Base-by-base conservation (phyloP, 2,797 vertebrate genomes). In the Gobio occitaniae region DNA sequence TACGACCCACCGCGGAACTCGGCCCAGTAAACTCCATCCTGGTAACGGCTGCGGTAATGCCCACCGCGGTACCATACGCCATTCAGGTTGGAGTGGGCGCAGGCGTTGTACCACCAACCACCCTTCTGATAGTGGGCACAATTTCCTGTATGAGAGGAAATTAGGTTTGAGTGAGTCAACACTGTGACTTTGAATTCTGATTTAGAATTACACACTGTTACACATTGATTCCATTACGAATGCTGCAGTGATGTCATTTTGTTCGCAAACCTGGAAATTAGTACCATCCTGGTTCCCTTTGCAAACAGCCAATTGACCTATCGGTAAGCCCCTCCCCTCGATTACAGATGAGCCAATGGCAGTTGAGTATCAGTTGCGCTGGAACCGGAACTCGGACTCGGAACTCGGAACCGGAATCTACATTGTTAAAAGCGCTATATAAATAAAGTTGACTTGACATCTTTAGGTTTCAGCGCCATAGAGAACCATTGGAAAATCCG, bases 71-170 rank as follows among this genome's bases (percentile, higher is more conserved):
- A 99, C 98, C 98, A 99, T 2, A 99, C 98, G 0, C 98, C 98
- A 0, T 99, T 99, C 91, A 99, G 95, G 87, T 99, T 99, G 9
- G 98, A 99, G 87, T 99, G 98, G 78, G 98, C 98, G 0, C 98
- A 99, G 0, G 98, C 97, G 0, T 99, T 99, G 88, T 99, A 99
- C 98, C 98, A 99, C 98, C 98, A 99, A 74, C 98, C 98, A 82
- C 98, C 98, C 84, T 99, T 99, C 93, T 99, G 98, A 91, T 99
- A 99, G 86, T 99, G 98, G 69, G 98, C 98, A 79, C 98, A 99
- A 69, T 99, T 99, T 72, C 98, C 98, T 99, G 91, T 0, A 91
- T 71, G 52, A 80, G 87, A 89, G 83, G 8, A 78, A 54, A 78
- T 9, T 7, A 75, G 19, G 80, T 4, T 50, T 61, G 6, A 68